Percentiles rank a stretch among this genome's conserved stretches.
Conservation (phyloP, 2,888 invertebrate genomes). For the Acleris emargana region DNA sequence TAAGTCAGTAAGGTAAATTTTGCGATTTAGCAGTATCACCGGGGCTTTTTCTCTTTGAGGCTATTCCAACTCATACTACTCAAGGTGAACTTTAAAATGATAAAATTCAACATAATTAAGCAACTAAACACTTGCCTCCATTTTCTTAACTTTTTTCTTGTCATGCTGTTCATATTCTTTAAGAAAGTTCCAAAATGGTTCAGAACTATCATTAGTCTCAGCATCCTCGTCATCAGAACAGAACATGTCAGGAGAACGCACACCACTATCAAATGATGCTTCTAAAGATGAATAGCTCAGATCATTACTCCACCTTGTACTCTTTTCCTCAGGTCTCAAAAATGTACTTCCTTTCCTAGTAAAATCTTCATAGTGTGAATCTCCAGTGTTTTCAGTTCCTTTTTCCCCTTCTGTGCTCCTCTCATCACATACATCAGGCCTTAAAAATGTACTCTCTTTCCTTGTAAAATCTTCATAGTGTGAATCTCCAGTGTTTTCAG, state of each 20-base stretch:
- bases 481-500: no score
- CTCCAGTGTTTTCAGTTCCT: constrained; percentile 61
- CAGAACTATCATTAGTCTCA: constrained; percentile 48
- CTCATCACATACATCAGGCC: constrained; percentile 51
- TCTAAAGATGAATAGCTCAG: constrained; percentile 74
- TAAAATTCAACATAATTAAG: neutral
- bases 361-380: constrained; percentile 64
- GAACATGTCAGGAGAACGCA: constrained; percentile 86
- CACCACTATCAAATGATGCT: constrained; percentile 77
- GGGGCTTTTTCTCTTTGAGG: no score
- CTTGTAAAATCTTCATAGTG: no score
- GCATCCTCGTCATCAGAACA: constrained; percentile 82
- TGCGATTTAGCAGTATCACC: no score
- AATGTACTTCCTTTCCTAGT: constrained; percentile 51
- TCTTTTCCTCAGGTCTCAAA: constrained; percentile 55
- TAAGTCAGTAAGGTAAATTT: no score
- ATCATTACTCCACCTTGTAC: constrained; percentile 68
- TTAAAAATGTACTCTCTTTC: constrained; percentile 47
- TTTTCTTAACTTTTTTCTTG: constrained; percentile 66
- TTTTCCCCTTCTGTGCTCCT: constrained; percentile 52
- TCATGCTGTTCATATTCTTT: constrained; percentile 71
- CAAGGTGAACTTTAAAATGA: neutral
- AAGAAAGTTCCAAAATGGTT: constrained; percentile 68
- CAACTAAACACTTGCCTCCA: constrained; percentile 59
- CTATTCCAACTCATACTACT: no score